Evolutionary conservation across 2,797 vertebrate species (phyloP).

Genomic region (Neoniphon sammara): DNA sequence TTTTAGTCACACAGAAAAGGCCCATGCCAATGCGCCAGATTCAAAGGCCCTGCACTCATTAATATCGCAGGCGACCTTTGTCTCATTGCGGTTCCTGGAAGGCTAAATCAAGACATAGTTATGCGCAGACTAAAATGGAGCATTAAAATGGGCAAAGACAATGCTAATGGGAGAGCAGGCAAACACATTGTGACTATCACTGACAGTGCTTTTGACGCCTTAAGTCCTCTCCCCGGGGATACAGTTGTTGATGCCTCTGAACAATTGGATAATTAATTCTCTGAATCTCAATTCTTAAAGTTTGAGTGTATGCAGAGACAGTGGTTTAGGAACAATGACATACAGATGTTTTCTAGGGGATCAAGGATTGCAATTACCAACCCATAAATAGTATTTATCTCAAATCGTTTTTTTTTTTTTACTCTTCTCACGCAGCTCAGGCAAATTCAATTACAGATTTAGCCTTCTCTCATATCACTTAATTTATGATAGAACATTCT

Average conservation of each 20-base stretch:
- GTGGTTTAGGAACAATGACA: conserved; percentile 69
- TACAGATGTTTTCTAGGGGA: conserved; percentile 65
- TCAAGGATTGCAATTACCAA: conserved; percentile 49
- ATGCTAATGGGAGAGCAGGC: conserved; percentile 44
- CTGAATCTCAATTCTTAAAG: conserved; percentile 61
- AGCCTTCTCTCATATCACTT: conserved; percentile 24
- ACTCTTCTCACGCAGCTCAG: conserved; percentile 43
- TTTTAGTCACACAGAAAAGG: conserved; percentile 58
- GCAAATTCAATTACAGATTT: conserved; percentile 49
- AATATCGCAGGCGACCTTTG: conserved; percentile 67
- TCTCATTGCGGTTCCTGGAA: conserved; percentile 60
- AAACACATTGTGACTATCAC: conserved; percentile 54
- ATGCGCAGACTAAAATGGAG: conserved; percentile 38
- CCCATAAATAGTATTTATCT: conserved; percentile 64
- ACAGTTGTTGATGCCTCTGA: conserved; percentile 43
- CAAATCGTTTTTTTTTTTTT: conserved; percentile 29
- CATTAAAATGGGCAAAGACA: conserved; percentile 27
- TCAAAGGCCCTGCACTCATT: conserved; percentile 67
- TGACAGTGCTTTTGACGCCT: conserved; percentile 55
- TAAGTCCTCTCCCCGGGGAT: conserved; percentile 48
- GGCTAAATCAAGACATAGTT: conserved; percentile 44
- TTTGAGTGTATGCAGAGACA: conserved; percentile 66
- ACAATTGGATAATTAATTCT: conserved; percentile 65
- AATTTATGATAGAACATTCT: conserved; percentile 20
- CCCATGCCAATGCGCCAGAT: conserved; percentile 54